Percentiles rank a stretch among this genome's conserved stretches.
Conservation (phyloP, 2,113 vertebrate genomes). For the Macrotus californicus region DNA sequence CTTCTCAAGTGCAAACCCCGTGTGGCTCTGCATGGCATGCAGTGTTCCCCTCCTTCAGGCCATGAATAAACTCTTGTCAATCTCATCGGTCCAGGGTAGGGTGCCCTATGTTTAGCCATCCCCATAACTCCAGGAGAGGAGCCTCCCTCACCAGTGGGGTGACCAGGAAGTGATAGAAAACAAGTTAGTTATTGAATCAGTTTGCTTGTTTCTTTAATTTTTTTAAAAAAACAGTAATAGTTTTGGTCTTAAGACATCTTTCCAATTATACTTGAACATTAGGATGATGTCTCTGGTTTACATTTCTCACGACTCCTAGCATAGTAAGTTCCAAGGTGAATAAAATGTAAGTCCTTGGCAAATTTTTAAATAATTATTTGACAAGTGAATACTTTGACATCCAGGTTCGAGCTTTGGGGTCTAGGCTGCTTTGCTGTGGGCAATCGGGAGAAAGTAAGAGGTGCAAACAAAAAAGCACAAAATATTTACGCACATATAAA, state of each 20-base stretch:
- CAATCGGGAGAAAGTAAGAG: not conserved
- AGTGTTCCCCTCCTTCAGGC: not conserved
- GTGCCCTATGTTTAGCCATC: not conserved
- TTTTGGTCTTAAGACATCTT: not conserved
- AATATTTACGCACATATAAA: not conserved
- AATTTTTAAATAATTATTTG: not conserved
- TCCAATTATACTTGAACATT: not conserved
- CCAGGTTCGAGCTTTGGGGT: not conserved
- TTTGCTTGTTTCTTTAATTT: not conserved
- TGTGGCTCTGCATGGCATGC: accelerated
- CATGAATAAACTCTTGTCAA: not conserved
- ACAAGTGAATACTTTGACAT: not conserved
- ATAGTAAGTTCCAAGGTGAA: not conserved
- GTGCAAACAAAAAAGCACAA: not conserved
- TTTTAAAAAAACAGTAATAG: not conserved
- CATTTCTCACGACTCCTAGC: not conserved
- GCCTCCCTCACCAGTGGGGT: not conserved
- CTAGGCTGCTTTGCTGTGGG: not conserved
- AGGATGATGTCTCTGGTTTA: not conserved
- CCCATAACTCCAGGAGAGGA: not conserved
- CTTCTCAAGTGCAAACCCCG: not conserved
- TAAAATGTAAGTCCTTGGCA: not conserved
- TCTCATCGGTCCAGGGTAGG: not conserved
- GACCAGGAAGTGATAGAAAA: not conserved
- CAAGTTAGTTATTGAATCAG: not conserved